Percentiles rank a stretch among this genome's conserved stretches.
Evolutionary conservation across 2,797 vertebrate genomes (phyloP).

Genomic region (Microhierax caerulescens): DNA sequence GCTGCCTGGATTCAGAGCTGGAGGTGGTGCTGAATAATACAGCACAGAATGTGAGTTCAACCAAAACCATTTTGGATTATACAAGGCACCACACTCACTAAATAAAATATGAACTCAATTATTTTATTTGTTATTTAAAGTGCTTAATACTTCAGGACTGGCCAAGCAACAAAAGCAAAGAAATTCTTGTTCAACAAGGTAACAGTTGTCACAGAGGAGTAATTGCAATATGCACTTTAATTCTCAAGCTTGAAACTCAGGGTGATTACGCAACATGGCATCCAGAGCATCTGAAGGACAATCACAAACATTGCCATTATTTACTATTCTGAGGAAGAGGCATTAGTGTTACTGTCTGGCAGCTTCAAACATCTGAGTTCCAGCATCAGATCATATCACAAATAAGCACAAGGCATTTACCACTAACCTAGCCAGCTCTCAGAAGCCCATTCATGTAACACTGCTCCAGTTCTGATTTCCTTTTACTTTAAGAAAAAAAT

Average conservation of each 20-base stretch:
- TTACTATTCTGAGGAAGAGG: not conserved
- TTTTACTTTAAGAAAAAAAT: not conserved
- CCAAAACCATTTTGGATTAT: not conserved
- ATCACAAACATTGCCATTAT: not conserved
- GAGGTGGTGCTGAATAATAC: not conserved
- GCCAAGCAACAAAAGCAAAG: not conserved
- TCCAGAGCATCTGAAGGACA: not conserved
- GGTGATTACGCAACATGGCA: not conserved
- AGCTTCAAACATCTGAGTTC: not conserved
- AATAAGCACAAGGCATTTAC: not conserved
- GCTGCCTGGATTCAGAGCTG: not conserved
- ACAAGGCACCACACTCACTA: not conserved
- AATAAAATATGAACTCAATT: conserved; percentile 24
- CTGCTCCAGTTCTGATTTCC: not conserved
- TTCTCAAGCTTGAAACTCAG: not conserved
- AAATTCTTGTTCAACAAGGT: not conserved
- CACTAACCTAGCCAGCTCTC: not conserved
- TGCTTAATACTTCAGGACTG: not conserved
- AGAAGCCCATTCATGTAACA: not conserved
- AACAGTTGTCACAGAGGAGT: not conserved
- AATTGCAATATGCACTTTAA: not conserved
- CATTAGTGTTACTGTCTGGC: not conserved
- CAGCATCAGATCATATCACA: not conserved
- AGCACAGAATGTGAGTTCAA: not conserved
- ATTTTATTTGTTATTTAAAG: conserved; percentile 32